These are phyloP conservation scores for Hyaena hyaena DNA, from an alignment of 2,113 vertebrate genomes.

Conservation along the genomic window DNA sequence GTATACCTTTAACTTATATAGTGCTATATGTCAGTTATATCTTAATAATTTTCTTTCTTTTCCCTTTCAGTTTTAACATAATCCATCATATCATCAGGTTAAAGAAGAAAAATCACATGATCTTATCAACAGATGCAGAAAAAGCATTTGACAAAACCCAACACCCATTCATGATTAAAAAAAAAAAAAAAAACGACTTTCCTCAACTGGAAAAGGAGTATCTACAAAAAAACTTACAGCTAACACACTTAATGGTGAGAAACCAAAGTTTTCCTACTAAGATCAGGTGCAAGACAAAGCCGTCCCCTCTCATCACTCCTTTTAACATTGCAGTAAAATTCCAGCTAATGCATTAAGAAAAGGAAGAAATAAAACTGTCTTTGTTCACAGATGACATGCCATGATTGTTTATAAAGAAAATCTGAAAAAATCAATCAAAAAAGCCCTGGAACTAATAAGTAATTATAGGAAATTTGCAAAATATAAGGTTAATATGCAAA, in stretches of 20 bases:
- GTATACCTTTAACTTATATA: neutral
- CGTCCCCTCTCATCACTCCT: neutral
- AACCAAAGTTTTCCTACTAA: neutral
- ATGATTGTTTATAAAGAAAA: neutral
- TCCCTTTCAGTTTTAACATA: neutral
- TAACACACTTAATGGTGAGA: neutral
- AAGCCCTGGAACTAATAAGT: neutral
- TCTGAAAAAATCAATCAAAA: neutral
- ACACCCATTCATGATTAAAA: neutral
- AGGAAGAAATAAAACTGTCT: neutral
- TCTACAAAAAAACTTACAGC: neutral
- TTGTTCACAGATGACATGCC: neutral
- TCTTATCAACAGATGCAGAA: neutral
- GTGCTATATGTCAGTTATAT: neutral
- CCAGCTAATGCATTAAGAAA: neutral
- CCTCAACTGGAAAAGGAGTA: neutral
- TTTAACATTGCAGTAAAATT: neutral
- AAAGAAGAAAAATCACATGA: neutral
- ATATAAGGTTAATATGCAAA: neutral
- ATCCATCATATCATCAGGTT: neutral
- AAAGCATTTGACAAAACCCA: conserved; percentile 8
- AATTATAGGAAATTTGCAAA: neutral
- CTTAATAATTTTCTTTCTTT: neutral
- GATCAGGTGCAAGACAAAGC: neutral
- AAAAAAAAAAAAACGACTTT: neutral